Base-by-base conservation (phyloP, 2,888 invertebrate genomes). In the Heliothis peltigera region DNA sequence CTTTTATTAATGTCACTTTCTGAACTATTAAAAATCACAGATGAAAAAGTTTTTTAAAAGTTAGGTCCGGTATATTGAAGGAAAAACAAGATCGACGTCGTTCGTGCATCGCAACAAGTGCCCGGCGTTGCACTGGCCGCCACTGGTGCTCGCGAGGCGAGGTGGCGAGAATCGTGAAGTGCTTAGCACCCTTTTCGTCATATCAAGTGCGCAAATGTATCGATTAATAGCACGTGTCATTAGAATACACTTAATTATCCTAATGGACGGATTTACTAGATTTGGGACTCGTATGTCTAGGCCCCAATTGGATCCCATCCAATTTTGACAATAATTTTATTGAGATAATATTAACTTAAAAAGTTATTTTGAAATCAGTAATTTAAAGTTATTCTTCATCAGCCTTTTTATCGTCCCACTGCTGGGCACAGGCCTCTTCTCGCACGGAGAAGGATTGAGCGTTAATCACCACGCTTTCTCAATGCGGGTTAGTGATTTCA, bases 151-250 rank as follows among this genome's bases (percentile, higher is more conserved):
- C 32, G 10, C 39, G 15, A n/a, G 39, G n/a, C 39, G 15, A n/a
- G 15, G 39, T 39, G 39, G 39, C 39, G 39, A 39, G 39, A n/a
- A 0, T n/a, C n/a, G n/a, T 39, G 39, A 39, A n/a, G 39, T 22
- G 15, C 19, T 32, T 46, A 21, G 5, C 21, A 25, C 25, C 48
- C 25, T 17, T 25, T 28, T 28, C 46, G 21, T 19, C 46, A 21
- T 46, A 46, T 21, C 46, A 8, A 46, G 46, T 46, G 46, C 19
- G 46, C 46, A 21, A 46, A 46, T 21, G 46, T 46, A 46, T 19
- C 46, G 19, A 46, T 46, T 19, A 6, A 19, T 21, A 21, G 8
- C 12, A 32, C 32, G 32, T 32, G 32, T 12, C 32, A 32, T 32
- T 12, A 12, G 12, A 2, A 5, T 46, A 15, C 4, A 5, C 19